Evolutionary conservation across 2,113 vertebrate genomes (phyloP).

Genomic region (Delphinapterus leucas): DNA sequence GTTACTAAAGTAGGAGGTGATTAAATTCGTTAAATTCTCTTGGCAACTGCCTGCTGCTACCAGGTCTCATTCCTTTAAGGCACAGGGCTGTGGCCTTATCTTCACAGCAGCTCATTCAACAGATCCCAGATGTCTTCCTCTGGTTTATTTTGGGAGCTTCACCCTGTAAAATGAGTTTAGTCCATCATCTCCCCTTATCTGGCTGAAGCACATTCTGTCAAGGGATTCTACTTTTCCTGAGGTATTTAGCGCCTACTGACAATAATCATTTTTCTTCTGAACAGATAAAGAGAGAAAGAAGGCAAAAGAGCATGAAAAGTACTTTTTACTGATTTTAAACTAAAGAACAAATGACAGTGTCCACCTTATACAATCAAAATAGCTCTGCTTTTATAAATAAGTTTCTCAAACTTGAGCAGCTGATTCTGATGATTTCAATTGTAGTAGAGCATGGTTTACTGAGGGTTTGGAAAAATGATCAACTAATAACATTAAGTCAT

Average conservation of each 20-base stretch:
- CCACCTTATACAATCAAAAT: neutral
- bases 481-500: neutral
- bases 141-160: constrained; percentile 35
- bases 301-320: neutral
- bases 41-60: neutral
- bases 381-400: neutral
- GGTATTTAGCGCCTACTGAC: neutral
- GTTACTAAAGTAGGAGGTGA: neutral
- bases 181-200: constrained; percentile 33
- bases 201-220: neutral
- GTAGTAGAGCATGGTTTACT: neutral
- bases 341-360: neutral
- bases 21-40: neutral
- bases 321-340: neutral
- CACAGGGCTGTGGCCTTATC: neutral
- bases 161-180: neutral
- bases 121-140: neutral
- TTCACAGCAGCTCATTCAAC: neutral
- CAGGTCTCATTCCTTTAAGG: neutral
- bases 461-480: neutral
- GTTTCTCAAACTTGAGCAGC: neutral
- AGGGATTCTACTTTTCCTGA: constrained; percentile 35
- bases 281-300: neutral
- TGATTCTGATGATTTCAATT: neutral
- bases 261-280: constrained; percentile 52